Conservation (phyloP, 2,113 vertebrate species). For the Gasterosteus aculeatus region DNA sequence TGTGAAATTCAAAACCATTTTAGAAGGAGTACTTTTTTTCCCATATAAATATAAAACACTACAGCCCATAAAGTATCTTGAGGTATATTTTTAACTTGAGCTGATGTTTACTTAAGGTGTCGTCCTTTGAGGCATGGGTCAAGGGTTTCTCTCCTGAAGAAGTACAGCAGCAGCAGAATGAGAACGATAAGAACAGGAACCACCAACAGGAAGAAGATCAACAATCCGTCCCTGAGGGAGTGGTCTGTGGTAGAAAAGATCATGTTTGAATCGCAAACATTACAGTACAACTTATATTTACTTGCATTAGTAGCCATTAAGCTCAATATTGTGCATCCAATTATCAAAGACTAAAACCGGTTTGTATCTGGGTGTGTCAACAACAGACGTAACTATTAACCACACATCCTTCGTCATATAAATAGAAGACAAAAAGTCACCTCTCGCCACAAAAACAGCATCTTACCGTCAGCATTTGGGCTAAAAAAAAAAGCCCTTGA, state of each 20-base stretch:
- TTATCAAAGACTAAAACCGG: neutral
- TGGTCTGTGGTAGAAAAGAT: conserved; percentile 75
- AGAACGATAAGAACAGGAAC: conserved; percentile 77
- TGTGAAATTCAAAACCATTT: conserved; percentile 22
- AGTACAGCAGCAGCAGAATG: conserved; percentile 72
- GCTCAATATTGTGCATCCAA: neutral
- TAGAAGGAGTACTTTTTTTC: neutral
- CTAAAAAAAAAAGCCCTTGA: too few relatives aligned
- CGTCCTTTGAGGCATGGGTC: conserved; percentile 53
- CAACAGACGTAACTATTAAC: neutral
- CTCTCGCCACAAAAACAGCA: too few relatives aligned
- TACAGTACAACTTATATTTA: neutral
- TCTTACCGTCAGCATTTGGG: too few relatives aligned
- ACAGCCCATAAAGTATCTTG: neutral
- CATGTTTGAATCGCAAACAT: neutral
- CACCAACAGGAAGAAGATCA: conserved; percentile 89
- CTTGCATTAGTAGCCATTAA: neutral
- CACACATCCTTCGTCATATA: neutral
- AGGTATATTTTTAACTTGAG: neutral
- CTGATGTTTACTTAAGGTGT: conserved; percentile 45
- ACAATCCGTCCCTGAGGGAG: conserved; percentile 86
- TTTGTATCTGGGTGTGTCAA: neutral
- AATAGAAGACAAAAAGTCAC: too few relatives aligned
- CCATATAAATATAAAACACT: neutral
- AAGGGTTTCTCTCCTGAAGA: conserved; percentile 75